phyloP scores from a whole-genome alignment of 2,888 invertebrate genomes.

The Rhaphigaster nebulosa region DNA sequence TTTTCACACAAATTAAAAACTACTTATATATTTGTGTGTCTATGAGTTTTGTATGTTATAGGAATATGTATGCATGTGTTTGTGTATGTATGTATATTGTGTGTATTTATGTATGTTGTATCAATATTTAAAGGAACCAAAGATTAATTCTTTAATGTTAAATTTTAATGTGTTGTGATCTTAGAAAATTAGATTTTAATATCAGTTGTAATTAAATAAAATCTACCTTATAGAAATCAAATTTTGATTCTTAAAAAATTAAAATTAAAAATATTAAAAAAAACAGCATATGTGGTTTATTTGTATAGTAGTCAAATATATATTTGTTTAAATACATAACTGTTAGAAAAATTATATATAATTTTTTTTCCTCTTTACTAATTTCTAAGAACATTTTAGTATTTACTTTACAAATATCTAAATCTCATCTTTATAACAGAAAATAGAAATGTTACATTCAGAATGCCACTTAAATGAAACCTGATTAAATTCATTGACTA shows the following conservation, averaged over 20 bases:
- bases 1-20: background rate
- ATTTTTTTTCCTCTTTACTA: background rate
- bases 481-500: too few species aligned
- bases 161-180: constrained; percentile 54
- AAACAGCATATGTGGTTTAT: constrained; percentile 32
- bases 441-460: background rate
- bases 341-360: background rate
- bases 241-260: constrained; percentile 28
- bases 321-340: constrained; percentile 35
- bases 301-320: constrained; percentile 35
- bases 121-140: constrained; percentile 56
- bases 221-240: background rate
- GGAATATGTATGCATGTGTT: constrained; percentile 8
- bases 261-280: background rate
- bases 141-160: constrained; percentile 56
- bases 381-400: background rate
- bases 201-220: constrained; percentile 28
- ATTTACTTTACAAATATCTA: background rate
- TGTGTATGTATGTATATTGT: constrained; percentile 37
- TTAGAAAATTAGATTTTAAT: constrained; percentile 49
- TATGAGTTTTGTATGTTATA: background rate
- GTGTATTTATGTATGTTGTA: constrained; percentile 45
- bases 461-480: background rate
- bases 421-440: background rate
- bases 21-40: constrained; percentile 10